These are phyloP conservation scores for Acanthochromis polyacanthus DNA, from an alignment of 2,113 vertebrate species.

Conservation along the genomic window DNA sequence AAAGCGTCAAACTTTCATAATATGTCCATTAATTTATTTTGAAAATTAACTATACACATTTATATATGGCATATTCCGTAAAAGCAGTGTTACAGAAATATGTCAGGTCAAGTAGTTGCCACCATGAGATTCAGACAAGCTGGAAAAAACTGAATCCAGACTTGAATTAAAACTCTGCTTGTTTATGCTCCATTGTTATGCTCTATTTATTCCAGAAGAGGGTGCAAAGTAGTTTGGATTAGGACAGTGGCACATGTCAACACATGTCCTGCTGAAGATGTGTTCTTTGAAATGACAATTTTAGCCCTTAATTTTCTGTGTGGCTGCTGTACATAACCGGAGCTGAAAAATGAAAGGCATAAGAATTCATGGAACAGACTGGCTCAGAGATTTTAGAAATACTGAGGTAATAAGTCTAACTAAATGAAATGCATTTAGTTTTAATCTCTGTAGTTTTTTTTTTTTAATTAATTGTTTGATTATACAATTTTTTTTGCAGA, in stretches of 20 bases:
- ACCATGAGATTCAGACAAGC: not conserved
- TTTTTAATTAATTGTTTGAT: no score
- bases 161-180: not conserved
- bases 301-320: constrained; percentile 1
- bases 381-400: not conserved
- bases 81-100: not conserved
- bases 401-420: not conserved
- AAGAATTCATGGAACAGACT: not conserved
- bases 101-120: not conserved
- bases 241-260: not conserved
- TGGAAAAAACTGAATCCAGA: not conserved
- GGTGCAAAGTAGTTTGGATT: constrained; percentile 69
- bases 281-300: not conserved
- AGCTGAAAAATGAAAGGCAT: constrained; percentile 1
- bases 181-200: constrained; percentile 12
- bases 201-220: constrained; percentile 71
- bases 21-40: not conserved
- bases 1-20: not conserved
- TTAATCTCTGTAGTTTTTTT: no score
- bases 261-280: not conserved
- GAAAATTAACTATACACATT: not conserved
- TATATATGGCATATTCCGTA: not conserved
- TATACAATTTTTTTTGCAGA: no score
- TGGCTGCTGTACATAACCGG: constrained; percentile 7
- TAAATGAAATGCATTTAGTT: not conserved